Conservation (phyloP, 2,113 vertebrate genomes). For the Pelecanus crispus region DNA sequence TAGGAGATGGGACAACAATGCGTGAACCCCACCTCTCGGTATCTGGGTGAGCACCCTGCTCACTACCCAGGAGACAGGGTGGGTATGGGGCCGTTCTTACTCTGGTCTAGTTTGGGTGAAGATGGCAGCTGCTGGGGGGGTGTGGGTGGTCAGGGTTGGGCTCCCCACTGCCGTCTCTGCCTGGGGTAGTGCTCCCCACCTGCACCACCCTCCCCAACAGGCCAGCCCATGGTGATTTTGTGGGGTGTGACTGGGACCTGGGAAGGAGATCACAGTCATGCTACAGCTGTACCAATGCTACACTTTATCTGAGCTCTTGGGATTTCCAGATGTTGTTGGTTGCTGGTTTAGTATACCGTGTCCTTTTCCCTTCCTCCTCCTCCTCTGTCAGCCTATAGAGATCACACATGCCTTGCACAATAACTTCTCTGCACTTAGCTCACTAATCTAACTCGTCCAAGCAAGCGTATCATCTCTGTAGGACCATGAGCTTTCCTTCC, state of each 20-base stretch:
- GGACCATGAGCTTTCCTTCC: not conserved
- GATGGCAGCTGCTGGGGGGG: not conserved
- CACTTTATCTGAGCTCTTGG: not conserved
- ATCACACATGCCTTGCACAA: not conserved
- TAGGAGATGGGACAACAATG: fast-evolving
- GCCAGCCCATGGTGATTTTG: fast-evolving
- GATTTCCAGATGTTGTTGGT: not conserved
- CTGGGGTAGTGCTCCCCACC: not conserved
- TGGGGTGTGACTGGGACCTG: not conserved
- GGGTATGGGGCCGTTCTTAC: not conserved
- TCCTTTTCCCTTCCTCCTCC: not conserved
- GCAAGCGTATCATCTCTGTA: not conserved
- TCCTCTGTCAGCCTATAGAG: not conserved
- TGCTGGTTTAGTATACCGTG: not conserved
- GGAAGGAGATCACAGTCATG: not conserved
- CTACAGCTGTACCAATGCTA: not conserved
- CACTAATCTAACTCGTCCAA: not conserved
- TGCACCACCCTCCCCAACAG: fast-evolving
- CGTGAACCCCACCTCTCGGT: not conserved
- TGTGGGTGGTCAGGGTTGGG: no score
- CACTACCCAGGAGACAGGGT: not conserved
- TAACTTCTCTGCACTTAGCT: not conserved
- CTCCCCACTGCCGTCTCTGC: not conserved
- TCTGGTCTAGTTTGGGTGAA: not conserved
- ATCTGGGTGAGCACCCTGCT: not conserved